Conservation (phyloP, 2,797 vertebrate species). For the Rallus crepitans region DNA sequence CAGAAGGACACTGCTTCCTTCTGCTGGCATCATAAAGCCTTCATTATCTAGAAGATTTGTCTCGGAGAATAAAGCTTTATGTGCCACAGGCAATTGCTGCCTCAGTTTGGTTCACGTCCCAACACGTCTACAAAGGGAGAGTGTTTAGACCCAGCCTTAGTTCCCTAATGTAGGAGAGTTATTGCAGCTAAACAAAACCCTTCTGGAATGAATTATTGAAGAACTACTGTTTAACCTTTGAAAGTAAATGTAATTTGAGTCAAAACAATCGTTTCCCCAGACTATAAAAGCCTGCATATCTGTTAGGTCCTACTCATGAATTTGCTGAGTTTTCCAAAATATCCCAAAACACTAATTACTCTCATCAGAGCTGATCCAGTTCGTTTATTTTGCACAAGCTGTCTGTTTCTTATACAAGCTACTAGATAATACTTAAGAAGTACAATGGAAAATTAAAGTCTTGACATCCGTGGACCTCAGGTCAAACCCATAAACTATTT, state of each 20-base stretch:
- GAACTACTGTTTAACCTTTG: neutral
- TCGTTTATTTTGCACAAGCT: neutral
- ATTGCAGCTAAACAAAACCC: neutral
- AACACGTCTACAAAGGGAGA: rapidly evolving
- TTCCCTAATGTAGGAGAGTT: neutral
- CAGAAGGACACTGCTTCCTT: neutral
- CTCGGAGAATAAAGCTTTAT: neutral
- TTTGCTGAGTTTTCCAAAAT: neutral
- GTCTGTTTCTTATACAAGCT: neutral
- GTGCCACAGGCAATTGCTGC: neutral
- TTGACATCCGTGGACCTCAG: neutral
- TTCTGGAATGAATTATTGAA: neutral
- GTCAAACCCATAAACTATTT: neutral
- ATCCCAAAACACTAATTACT: neutral
- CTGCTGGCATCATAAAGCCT: neutral
- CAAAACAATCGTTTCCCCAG: neutral
- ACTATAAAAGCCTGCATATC: neutral
- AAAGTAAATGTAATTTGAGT: neutral
- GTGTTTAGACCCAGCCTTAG: neutral
- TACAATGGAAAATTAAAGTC: neutral
- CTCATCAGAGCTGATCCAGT: neutral
- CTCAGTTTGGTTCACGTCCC: neutral
- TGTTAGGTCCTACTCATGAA: neutral
- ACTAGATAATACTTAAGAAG: neutral
- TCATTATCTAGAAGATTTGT: neutral